Percentiles rank a stretch among this genome's conserved stretches.
phyloP scores from a whole-genome alignment of 1,140 invertebrate species.

The Cylas formicarius region DNA sequence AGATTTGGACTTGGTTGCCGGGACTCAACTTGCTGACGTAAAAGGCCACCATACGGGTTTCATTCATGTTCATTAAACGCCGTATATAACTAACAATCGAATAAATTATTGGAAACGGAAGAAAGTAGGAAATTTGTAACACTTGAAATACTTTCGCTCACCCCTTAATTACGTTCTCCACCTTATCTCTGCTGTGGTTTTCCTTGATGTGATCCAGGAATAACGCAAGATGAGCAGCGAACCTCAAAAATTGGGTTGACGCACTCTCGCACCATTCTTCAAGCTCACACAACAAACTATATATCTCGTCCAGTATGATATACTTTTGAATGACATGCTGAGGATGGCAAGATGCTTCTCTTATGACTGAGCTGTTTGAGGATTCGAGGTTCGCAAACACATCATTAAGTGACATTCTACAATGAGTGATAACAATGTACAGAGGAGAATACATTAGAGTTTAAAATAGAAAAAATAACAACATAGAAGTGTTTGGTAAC shows the following conservation, averaged over 20 bases:
- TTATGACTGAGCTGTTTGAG: constrained; percentile 47
- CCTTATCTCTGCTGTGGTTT: constrained; percentile 56
- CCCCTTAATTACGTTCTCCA: constrained; percentile 69
- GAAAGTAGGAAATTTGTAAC: constrained; percentile 1
- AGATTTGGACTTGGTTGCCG: constrained; percentile 65
- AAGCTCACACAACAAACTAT: constrained; percentile 55
- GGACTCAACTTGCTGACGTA: constrained; percentile 72
- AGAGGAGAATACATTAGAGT: no score
- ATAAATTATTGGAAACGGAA: constrained; percentile 6
- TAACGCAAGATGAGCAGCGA: constrained; percentile 77
- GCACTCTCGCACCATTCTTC: constrained; percentile 37
- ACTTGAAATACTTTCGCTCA: constrained; percentile 47
- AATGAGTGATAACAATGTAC: constrained; percentile 14
- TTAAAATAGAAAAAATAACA: no score
- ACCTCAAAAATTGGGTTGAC: constrained; percentile 60
- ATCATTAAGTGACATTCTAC: constrained; percentile 60
- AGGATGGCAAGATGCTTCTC: constrained; percentile 48
- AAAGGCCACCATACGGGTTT: constrained; percentile 74
- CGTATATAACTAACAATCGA: constrained; percentile 52
- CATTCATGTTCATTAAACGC: constrained; percentile 61
- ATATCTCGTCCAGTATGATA: constrained; percentile 66
- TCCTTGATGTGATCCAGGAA: constrained; percentile 73
- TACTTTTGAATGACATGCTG: constrained; percentile 69
- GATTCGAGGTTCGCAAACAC: constrained; percentile 59
- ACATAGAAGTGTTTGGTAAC: no score